Conservation (phyloP, 2,888 invertebrate species). For the Morpho achilles region DNA sequence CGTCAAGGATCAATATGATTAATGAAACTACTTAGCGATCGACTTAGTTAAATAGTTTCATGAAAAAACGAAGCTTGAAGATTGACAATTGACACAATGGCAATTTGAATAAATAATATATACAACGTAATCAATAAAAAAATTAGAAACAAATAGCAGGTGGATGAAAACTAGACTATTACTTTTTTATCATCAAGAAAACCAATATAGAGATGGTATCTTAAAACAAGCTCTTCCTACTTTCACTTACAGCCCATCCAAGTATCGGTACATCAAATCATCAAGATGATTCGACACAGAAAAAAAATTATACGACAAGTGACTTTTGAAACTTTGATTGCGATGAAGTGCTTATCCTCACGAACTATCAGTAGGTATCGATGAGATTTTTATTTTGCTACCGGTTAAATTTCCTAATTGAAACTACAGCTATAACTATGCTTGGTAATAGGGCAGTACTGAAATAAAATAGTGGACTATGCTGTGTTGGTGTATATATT, state of each 20-base stretch:
- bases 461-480: too few species aligned
- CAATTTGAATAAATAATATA: too few species aligned
- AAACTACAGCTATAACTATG: neutral
- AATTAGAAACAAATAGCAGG: neutral
- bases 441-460: too few species aligned
- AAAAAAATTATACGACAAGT: conserved; percentile 5
- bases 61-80: too few species aligned
- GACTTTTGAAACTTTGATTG: neutral
- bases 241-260: conserved; percentile 12
- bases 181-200: conserved; percentile 9
- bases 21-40: too few species aligned
- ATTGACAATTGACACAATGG: too few species aligned
- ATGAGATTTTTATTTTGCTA: neutral
- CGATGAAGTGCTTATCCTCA: neutral
- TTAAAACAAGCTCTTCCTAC: conserved; percentile 8
- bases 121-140: too few species aligned
- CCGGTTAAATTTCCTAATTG: neutral
- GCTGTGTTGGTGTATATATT: too few species aligned
- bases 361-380: conserved; percentile 1
- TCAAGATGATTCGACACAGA: conserved; percentile 9
- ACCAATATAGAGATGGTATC: conserved; percentile 12
- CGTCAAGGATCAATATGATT: too few species aligned
- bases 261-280: conserved; percentile 8
- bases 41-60: too few species aligned
- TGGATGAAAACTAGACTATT: neutral